Conservation (phyloP, 1,140 invertebrate genomes). For the Drosophila setifemur region DNA sequence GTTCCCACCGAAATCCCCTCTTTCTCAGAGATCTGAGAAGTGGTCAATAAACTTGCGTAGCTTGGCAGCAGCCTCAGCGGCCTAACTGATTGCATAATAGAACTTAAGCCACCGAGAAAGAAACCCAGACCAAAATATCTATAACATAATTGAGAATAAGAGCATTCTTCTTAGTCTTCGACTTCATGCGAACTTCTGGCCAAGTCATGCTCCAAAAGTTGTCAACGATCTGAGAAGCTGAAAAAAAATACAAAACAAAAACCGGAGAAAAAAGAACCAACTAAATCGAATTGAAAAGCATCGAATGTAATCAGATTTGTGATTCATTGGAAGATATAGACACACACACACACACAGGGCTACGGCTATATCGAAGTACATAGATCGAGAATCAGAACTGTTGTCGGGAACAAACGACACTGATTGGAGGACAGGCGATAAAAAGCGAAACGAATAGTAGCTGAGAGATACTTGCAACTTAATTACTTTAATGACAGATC, state of each 20-base stretch:
- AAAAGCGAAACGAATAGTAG: constrained; percentile 18
- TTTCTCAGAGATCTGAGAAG: not conserved
- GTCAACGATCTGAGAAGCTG: constrained; percentile 61
- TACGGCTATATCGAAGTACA: not conserved
- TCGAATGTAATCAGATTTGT: constrained; percentile 77
- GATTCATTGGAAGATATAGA: constrained; percentile 22
- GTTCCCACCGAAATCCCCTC: constrained; percentile 2
- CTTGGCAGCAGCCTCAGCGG: constrained; percentile 59
- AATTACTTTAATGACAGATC: constrained; percentile 30
- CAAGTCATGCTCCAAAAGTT: constrained; percentile 75
- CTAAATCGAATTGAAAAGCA: constrained; percentile 60
- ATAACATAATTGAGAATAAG: constrained; percentile 81
- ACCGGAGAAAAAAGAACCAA: constrained; percentile 28
- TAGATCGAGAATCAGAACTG: constrained; percentile 18
- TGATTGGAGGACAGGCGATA: constrained; percentile 29
- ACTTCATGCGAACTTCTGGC: constrained; percentile 23
- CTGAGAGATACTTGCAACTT: constrained; percentile 29
- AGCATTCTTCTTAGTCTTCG: constrained; percentile 56
- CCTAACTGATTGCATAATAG: constrained; percentile 76
- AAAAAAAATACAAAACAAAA: constrained; percentile 14
- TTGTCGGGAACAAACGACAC: constrained; percentile 16
- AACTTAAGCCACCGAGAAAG: constrained; percentile 62
- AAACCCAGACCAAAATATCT: constrained; percentile 49
- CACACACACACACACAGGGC: no score
- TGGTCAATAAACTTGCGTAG: constrained; percentile 79